A percentile compares a stretch with the other conserved stretches of the same genome.
Evolutionary conservation across 2,888 invertebrate genomes (phyloP).

Genomic region (Deilephila elpenor): DNA sequence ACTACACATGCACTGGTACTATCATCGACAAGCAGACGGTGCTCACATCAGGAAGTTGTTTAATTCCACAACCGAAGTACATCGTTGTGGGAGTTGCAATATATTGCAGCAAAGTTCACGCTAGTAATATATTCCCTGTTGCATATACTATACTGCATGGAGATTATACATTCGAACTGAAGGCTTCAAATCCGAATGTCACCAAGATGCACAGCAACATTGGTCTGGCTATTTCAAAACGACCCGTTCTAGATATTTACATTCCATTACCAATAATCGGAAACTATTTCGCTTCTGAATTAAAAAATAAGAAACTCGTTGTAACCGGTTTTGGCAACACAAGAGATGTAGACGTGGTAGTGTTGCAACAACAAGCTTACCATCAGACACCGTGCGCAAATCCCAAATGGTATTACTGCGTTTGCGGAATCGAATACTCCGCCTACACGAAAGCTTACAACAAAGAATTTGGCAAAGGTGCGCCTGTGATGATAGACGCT

Average conservation of each 20-base stretch:
- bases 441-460: slow-evolving; percentile 45
- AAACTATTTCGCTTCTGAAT: slow-evolving; percentile 58
- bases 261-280: slow-evolving; percentile 53
- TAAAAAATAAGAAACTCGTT: slow-evolving; percentile 51
- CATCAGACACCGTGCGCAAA: slow-evolving; percentile 61
- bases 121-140: slow-evolving; percentile 52
- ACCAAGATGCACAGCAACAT: slow-evolving; percentile 65
- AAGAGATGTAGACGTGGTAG: slow-evolving; percentile 40
- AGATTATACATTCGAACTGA: slow-evolving; percentile 58
- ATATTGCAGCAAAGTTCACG: slow-evolving; percentile 44
- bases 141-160: slow-evolving; percentile 51
- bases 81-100: slow-evolving; percentile 60
- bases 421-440: slow-evolving; percentile 63
- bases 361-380: slow-evolving; percentile 60
- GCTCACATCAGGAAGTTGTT: slow-evolving; percentile 68
- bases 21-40: slow-evolving; percentile 57
- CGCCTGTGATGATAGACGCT: slow-evolving; percentile 55
- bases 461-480: slow-evolving; percentile 64
- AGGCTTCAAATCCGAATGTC: slow-evolving; percentile 47
- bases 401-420: slow-evolving; percentile 70
- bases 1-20: slow-evolving; percentile 65
- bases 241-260: slow-evolving; percentile 52
- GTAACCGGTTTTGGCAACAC: slow-evolving; percentile 62
- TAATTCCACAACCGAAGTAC: slow-evolving; percentile 49
- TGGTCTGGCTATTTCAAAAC: slow-evolving; percentile 58